Evolutionary conservation across 2,888 invertebrate genomes (phyloP), one percentile per base, ranked within the genome.

Genomic region (Eilema caniola): DNA sequence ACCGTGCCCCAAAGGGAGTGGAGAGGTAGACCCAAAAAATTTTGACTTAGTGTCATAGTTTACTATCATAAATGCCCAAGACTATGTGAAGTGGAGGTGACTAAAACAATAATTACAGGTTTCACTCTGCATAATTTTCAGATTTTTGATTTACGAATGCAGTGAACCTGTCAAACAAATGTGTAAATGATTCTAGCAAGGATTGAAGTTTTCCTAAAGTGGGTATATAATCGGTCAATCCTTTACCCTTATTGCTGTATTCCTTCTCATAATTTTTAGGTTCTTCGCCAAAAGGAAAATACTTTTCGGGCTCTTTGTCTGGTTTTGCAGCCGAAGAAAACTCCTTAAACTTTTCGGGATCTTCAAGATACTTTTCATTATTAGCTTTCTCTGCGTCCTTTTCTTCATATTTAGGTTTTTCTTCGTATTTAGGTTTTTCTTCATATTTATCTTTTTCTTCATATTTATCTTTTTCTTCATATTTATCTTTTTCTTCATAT

Each of bases 381-480:
- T 47, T 47, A 47, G 47, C 20, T 47, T 47, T 20, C 20, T 47
- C 47, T 47, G 20, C 20, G 7, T 47, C 8, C 20, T 53, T 53
- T n/a, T 20, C n/a, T 53, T 20, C 10, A 37, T 53, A 20, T 20
- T 53, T 53, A 2, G 53, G 8, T 2, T 53, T n/a, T n/a, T n/a
- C 53, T 53, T 53, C 53, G 10, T 53, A 0, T 10, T 53, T 8
- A 53, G 53, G 53, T 11, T 59, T 28, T 16, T 41, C 16, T 37
- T 31, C 5, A 56, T 3, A 12, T 2, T 41, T 23, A 41, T 37
- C 3, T 2, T 64, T 47, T 12, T 53, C 41, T 8, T 23, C 20
- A 28, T 72, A 69, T 25, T 63, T 69, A 16, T 70, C 61, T 65
- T 74, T 71, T 41, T 37, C 41, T 24, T 37, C 37, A 28, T 60